These are phyloP conservation scores for Oryzias dopingdopingensis DNA, from an alignment of 2,797 vertebrate species.

Conservation along the genomic window DNA sequence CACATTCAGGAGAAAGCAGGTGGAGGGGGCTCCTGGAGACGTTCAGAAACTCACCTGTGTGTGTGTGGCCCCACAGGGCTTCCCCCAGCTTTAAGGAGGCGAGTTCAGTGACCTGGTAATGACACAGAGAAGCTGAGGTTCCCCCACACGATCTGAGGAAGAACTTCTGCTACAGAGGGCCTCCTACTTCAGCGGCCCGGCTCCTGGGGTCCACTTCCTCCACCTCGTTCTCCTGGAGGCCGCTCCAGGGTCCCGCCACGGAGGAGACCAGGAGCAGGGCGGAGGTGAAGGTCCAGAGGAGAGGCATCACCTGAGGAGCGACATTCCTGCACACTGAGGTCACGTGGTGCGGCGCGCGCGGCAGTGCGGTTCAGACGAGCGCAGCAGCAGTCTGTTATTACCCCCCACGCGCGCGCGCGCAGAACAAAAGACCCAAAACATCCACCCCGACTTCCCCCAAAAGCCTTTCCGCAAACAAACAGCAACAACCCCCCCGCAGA, in stretches of 20 bases:
- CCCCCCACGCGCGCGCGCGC: not conserved
- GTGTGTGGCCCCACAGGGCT: slow-evolving; percentile 4
- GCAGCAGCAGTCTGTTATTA: not conserved
- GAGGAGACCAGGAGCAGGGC: slow-evolving; percentile 50
- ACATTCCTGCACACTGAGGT: too few relatives aligned
- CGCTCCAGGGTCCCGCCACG: slow-evolving; percentile 36
- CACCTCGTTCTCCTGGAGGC: slow-evolving; percentile 55
- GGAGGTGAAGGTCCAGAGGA: slow-evolving; percentile 42
- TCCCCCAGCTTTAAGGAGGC: slow-evolving; percentile 47
- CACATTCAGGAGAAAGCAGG: not conserved
- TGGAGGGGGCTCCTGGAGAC: not conserved
- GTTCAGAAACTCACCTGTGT: slow-evolving; percentile 38
- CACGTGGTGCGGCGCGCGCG: too few relatives aligned
- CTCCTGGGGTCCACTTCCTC: slow-evolving; percentile 33
- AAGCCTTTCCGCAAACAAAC: too few relatives aligned
- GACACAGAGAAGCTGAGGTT: slow-evolving; percentile 13
- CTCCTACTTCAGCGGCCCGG: slow-evolving; percentile 38
- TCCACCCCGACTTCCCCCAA: too few relatives aligned
- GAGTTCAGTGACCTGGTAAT: slow-evolving; percentile 45
- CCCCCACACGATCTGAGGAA: too few relatives aligned
- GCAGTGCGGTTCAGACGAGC: too few relatives aligned
- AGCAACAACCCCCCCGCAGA: too few relatives aligned
- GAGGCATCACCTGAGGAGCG: slow-evolving; percentile 53
- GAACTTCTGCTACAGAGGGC: too few relatives aligned
- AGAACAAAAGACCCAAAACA: slow-evolving; percentile 42